Base-by-base conservation (phyloP, 2,888 invertebrate species). In the Harpagoxenus sublaevis region DNA sequence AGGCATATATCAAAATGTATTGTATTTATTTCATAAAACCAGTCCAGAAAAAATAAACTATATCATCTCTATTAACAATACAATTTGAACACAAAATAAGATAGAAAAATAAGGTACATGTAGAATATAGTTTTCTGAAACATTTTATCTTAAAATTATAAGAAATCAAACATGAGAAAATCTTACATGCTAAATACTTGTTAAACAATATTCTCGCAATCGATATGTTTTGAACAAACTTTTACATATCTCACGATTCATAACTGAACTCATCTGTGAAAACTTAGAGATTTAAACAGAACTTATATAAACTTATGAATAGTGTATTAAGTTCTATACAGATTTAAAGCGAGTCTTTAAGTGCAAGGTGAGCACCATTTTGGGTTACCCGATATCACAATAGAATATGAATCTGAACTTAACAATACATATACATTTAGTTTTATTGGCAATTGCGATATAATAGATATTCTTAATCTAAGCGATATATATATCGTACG, bases 41-140 rank as follows among this genome's bases (percentile, higher is more conserved):
- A 87, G 87, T 88, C 77, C 77, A 85, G 77, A 23, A 83, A 85
- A 90, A 90, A 89, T 89, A 89, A 89, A 89, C 89, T 90, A 87
- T 90, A 90, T 87, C 63, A 65, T 89, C 77, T 89, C 74, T 84
- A 83, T 84, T 89, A 89, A 90, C 90, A 84, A 84, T 23, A 86
- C 63, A 86, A 78, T 82, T 79, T 86, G 75, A 90, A 65, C 42
- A 90, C 77, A 85, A 85, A 90, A 85, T 68, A 70, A 84, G 83
- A 15, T 78, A 70, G 65, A 71, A 86, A 83, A 71, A 70, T 83
- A 71, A 78, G 74, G 63, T 83, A 65, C 63, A 65, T 68, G 66
- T 66, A 51, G 86, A 65, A 48, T 68, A 68, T 48, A 45, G 28
- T 18, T 62, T 45, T 53, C 71, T 66, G 57, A 62, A 84, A 79